Conservation (phyloP, 2,797 vertebrate genomes). For the Halcyon badia region DNA sequence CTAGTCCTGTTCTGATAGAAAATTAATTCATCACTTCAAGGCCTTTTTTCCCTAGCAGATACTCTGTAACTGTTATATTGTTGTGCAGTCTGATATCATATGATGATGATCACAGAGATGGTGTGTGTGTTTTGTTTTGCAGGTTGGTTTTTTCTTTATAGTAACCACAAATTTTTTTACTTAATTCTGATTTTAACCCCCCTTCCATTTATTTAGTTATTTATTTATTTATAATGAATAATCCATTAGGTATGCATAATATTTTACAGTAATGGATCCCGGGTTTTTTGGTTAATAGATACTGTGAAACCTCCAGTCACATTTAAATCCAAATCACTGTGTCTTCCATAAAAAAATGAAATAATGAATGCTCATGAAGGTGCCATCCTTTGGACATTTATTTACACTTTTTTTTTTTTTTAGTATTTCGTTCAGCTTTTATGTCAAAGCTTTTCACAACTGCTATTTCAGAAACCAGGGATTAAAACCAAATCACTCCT, state of each 20-base stretch:
- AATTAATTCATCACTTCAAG: neutral
- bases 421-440: neutral
- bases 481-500: neutral
- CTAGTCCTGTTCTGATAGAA: neutral
- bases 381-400: neutral
- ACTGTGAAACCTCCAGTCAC: neutral
- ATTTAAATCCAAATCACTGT: neutral
- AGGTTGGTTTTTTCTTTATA: neutral
- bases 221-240: neutral
- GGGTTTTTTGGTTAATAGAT: neutral
- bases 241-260: conserved; percentile 2
- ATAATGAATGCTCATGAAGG: neutral
- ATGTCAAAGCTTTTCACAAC: neutral
- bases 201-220: neutral
- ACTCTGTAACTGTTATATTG: neutral
- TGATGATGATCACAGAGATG: neutral
- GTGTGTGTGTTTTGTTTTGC: neutral
- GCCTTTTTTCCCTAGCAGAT: neutral
- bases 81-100: neutral
- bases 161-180: neutral
- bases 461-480: neutral
- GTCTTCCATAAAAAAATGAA: conserved; percentile 1
- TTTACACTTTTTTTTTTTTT: neutral
- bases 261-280: neutral
- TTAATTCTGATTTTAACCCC: neutral